These are phyloP conservation scores for Gymnocheta viridis DNA, from an alignment of 2,888 invertebrate species.

Conservation along the genomic window DNA sequence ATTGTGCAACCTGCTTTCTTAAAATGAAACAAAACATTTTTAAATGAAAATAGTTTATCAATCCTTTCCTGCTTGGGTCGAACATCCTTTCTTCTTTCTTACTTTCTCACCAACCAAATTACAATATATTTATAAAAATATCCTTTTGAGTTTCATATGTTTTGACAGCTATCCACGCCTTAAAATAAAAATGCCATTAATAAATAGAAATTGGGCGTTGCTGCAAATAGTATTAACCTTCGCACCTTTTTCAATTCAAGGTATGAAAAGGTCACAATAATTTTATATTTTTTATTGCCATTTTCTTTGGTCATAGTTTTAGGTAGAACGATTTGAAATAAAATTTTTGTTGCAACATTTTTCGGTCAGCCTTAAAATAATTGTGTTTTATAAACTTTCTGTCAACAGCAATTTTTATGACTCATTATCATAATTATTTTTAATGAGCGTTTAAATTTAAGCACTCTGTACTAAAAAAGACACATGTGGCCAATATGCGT, in stretches of 20 bases:
- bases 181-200: too few species aligned
- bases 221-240: neutral
- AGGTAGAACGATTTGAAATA: neutral
- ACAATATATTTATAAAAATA: too few species aligned
- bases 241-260: neutral
- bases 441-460: slow-evolving; percentile 41
- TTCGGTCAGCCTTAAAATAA: neutral
- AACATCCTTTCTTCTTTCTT: too few species aligned
- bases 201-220: neutral
- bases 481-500: slow-evolving; percentile 65
- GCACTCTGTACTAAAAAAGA: slow-evolving; percentile 51
- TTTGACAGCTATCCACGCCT: too few species aligned
- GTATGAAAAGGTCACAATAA: neutral
- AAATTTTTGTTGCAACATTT: neutral
- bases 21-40: too few species aligned
- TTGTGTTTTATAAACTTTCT: slow-evolving; percentile 24
- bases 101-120: too few species aligned
- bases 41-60: too few species aligned
- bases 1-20: too few species aligned
- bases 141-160: too few species aligned
- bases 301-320: neutral
- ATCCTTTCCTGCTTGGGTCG: too few species aligned
- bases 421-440: slow-evolving; percentile 34
- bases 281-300: neutral
- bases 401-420: slow-evolving; percentile 46